phyloP scores from a whole-genome alignment of 2,888 invertebrate species.

The Heliconius charithonia region DNA sequence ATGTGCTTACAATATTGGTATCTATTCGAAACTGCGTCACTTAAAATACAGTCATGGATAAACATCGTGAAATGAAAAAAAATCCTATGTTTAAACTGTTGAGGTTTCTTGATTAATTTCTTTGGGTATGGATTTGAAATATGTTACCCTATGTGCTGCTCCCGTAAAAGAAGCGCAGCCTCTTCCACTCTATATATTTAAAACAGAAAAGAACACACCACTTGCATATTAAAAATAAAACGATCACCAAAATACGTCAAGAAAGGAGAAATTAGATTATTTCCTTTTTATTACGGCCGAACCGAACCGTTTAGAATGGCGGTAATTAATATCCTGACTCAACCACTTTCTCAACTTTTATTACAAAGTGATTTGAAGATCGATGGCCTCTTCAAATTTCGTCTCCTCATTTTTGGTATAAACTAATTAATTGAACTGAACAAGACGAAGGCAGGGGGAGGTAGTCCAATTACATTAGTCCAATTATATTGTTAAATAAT shows the following conservation, averaged over 20 bases:
- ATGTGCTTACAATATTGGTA: too few species aligned
- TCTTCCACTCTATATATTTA: too few species aligned
- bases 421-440: conserved; percentile 14
- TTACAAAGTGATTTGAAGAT: conserved; percentile 18
- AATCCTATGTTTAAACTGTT: too few species aligned
- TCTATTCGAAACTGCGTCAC: too few species aligned
- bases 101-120: too few species aligned
- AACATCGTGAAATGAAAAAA: too few species aligned
- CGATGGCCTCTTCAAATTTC: conserved; percentile 5
- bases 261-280: neutral
- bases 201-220: neutral
- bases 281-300: neutral
- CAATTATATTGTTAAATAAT: too few species aligned
- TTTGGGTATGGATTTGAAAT: too few species aligned
- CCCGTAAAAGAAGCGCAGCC: too few species aligned
- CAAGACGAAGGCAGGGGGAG: neutral
- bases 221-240: neutral
- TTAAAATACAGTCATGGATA: too few species aligned
- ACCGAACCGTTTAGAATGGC: neutral
- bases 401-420: neutral
- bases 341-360: conserved; percentile 16
- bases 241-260: neutral
- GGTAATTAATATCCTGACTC: conserved; percentile 16
- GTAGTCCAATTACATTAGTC: too few species aligned
- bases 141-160: too few species aligned